A percentile compares a stretch with the other conserved stretches of the same genome.
These are phyloP conservation scores for Synergus itoensis DNA, from an alignment of 2,888 invertebrate genomes.

Conservation along the genomic window DNA sequence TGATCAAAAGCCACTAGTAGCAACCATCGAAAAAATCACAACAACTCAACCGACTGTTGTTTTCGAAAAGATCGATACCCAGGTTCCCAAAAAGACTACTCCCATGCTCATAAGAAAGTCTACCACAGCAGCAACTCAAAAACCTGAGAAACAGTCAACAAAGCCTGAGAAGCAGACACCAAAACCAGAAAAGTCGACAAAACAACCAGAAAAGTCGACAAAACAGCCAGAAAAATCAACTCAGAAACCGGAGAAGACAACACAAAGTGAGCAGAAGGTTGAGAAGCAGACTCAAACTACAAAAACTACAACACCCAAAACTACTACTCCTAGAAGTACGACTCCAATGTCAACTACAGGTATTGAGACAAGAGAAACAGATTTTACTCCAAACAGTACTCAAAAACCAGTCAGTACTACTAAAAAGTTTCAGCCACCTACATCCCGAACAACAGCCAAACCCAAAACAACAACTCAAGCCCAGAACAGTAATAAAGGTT, in stretches of 20 bases:
- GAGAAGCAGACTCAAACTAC: constrained; percentile 32
- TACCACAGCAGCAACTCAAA: constrained; percentile 31
- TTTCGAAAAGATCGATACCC: constrained; percentile 47
- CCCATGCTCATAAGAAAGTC: constrained; percentile 43
- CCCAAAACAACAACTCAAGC: constrained; percentile 56
- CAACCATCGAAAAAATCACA: constrained; percentile 49
- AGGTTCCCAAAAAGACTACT: constrained; percentile 40
- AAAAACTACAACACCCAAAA: constrained; percentile 14
- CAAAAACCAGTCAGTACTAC: constrained; percentile 52
- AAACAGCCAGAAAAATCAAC: constrained; percentile 20
- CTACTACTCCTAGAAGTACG: constrained; percentile 32
- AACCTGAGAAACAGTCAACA: neutral
- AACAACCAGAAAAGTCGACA: constrained; percentile 28
- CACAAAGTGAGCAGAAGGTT: constrained; percentile 25
- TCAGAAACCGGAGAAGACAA: neutral
- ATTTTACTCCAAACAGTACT: constrained; percentile 39
- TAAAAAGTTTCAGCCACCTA: constrained; percentile 53
- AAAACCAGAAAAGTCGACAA: constrained; percentile 38
- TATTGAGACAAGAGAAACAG: constrained; percentile 18
- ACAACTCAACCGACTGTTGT: constrained; percentile 44
- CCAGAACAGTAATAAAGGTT: neutral
- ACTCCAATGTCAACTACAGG: constrained; percentile 28
- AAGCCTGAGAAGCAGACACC: neutral
- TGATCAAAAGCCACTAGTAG: constrained; percentile 38
- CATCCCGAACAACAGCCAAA: constrained; percentile 55